Evolutionary conservation across 2,113 vertebrate genomes (phyloP).

Genomic region (Podiceps cristatus): DNA sequence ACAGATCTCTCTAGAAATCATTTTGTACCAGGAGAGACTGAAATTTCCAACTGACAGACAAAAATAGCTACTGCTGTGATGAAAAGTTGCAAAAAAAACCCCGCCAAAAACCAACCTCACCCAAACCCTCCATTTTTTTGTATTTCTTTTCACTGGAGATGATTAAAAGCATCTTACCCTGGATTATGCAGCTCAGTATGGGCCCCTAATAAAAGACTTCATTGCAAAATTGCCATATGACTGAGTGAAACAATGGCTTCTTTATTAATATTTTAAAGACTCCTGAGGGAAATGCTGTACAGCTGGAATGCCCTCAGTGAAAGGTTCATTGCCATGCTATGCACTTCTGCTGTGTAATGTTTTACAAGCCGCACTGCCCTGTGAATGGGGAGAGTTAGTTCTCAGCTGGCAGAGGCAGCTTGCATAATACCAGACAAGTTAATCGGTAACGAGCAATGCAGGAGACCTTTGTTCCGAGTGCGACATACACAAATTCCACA

Average conservation of each 20-base stretch:
- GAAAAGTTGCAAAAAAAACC: not conserved
- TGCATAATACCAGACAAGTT: slow-evolving; percentile 66
- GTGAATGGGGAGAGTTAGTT: slow-evolving; percentile 37
- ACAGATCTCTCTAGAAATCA: not conserved
- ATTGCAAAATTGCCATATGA: slow-evolving; percentile 8
- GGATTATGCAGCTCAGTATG: slow-evolving; percentile 4
- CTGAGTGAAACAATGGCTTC: slow-evolving; percentile 34
- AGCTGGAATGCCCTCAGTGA: slow-evolving; percentile 30
- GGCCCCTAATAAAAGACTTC: slow-evolving; percentile 17
- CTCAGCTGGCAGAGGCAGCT: slow-evolving; percentile 9
- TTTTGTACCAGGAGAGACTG: not conserved
- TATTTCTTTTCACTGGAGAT: slow-evolving; percentile 4
- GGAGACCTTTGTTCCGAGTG: slow-evolving; percentile 75
- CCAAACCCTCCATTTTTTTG: not conserved
- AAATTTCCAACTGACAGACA: not conserved
- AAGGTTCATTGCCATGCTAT: slow-evolving; percentile 42
- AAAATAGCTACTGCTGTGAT: not conserved
- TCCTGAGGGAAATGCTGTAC: slow-evolving; percentile 37
- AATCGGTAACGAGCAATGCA: slow-evolving; percentile 66
- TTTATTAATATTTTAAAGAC: slow-evolving; percentile 50
- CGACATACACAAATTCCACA: slow-evolving; percentile 44
- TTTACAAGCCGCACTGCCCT: slow-evolving; percentile 15
- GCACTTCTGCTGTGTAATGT: slow-evolving; percentile 35
- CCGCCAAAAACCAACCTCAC: not conserved
- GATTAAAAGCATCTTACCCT: slow-evolving; percentile 27